Evolutionary conservation across 2,113 vertebrate genomes (phyloP).

Genomic region (Hippocampus mohnikei): DNA sequence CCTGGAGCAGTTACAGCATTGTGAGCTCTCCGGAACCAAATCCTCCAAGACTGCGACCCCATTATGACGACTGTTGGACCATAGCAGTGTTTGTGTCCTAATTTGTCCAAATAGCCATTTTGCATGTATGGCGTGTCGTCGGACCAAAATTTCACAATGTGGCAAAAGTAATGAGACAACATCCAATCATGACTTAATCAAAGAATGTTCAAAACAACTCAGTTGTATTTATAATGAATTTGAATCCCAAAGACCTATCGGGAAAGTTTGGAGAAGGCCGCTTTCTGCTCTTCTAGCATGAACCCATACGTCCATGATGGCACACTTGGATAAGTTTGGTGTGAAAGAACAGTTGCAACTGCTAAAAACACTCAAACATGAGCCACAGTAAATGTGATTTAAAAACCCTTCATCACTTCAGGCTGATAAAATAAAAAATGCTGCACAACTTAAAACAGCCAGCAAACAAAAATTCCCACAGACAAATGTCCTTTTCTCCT

Average conservation of each 20-base stretch:
- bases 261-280: too few relatives aligned
- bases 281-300: too few relatives aligned
- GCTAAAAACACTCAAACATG: too few relatives aligned
- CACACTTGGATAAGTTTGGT: too few relatives aligned
- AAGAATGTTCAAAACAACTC: neutral
- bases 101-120: conserved; percentile 1
- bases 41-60: neutral
- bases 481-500: neutral
- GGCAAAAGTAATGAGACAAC: neutral
- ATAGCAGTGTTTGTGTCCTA: neutral
- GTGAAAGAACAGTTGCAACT: too few relatives aligned
- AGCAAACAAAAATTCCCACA: neutral
- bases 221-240: neutral
- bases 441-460: too few relatives aligned
- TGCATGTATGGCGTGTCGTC: neutral
- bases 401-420: too few relatives aligned
- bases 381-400: too few relatives aligned
- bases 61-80: conserved; percentile 13
- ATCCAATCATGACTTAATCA: neutral
- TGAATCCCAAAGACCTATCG: too few relatives aligned
- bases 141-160: neutral
- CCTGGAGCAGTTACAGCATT: conserved; percentile 11
- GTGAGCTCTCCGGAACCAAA: neutral
- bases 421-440: too few relatives aligned
- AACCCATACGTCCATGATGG: too few relatives aligned